phyloP scores from a whole-genome alignment of 2,113 vertebrate species.

The Tauraco erythrolophus region DNA sequence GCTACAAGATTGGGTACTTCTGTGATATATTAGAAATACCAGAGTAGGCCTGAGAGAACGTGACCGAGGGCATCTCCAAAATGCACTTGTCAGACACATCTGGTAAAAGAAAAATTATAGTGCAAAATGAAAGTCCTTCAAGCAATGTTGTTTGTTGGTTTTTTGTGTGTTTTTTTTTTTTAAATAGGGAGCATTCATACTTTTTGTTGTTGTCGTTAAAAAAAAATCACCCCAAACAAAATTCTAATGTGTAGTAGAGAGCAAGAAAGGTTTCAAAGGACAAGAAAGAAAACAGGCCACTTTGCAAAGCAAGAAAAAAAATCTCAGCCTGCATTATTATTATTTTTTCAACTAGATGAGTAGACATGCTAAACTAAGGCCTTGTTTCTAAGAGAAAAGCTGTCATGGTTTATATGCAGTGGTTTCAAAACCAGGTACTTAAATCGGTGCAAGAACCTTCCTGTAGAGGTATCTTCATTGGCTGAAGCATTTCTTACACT shows the following conservation, averaged over 20 bases:
- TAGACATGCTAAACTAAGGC: slow-evolving; percentile 50
- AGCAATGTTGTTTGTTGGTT: slow-evolving; percentile 59
- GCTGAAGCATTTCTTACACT: neutral
- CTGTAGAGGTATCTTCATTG: slow-evolving; percentile 2
- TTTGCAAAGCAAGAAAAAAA: slow-evolving; percentile 56
- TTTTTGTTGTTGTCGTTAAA: slow-evolving; percentile 4
- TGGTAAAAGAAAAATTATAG: slow-evolving; percentile 82
- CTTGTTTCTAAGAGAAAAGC: slow-evolving; percentile 59
- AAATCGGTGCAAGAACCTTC: neutral
- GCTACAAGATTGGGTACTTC: slow-evolving; percentile 88
- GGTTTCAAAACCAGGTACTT: slow-evolving; percentile 7
- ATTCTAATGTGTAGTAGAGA: neutral
- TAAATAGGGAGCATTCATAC: slow-evolving; percentile 52
- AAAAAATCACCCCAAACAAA: slow-evolving; percentile 14
- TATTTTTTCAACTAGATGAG: slow-evolving; percentile 69
- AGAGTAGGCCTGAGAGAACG: slow-evolving; percentile 87
- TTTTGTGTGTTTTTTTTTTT: neutral
- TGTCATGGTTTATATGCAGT: neutral
- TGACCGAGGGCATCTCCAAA: slow-evolving; percentile 81
- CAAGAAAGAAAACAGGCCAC: slow-evolving; percentile 5
- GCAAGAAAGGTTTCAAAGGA: slow-evolving; percentile 56
- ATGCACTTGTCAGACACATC: slow-evolving; percentile 84
- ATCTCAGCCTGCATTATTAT: slow-evolving; percentile 58
- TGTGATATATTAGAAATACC: slow-evolving; percentile 88
- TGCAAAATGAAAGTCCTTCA: slow-evolving; percentile 85